Conservation (phyloP, 2,888 invertebrate species). For the Laspeyria flexula region DNA sequence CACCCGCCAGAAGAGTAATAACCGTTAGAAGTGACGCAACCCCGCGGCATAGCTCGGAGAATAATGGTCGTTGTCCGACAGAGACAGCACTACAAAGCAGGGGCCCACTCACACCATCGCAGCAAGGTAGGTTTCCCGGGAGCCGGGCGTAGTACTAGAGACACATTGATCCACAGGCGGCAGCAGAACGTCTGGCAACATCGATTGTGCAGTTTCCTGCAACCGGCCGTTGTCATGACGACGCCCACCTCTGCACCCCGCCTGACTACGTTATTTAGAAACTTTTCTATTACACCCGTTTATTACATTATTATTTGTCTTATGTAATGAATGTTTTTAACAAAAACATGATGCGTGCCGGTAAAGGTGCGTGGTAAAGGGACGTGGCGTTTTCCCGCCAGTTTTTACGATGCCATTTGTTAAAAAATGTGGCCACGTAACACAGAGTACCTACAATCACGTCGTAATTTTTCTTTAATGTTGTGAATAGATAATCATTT, state of each 20-base stretch:
- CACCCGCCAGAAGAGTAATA: slow-evolving; percentile 44
- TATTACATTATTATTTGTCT: slow-evolving; percentile 64
- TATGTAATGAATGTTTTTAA: slow-evolving; percentile 37
- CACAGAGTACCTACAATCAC: slow-evolving; percentile 14
- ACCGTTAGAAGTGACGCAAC: slow-evolving; percentile 35
- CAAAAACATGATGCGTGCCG: slow-evolving; percentile 21
- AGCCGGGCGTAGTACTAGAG: slow-evolving; percentile 85
- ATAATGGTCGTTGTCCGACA: slow-evolving; percentile 49
- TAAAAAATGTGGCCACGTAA: slow-evolving; percentile 24
- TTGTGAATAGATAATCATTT: background rate
- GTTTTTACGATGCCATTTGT: slow-evolving; percentile 28
- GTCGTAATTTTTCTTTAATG: slow-evolving; percentile 17
- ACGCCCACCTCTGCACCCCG: slow-evolving; percentile 75
- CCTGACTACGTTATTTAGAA: slow-evolving; percentile 63
- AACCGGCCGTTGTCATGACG: slow-evolving; percentile 74
- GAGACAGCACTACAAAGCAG: slow-evolving; percentile 50
- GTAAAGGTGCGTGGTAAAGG: slow-evolving; percentile 12
- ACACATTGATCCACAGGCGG: slow-evolving; percentile 84
- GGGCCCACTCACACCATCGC: slow-evolving; percentile 56
- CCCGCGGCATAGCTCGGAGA: slow-evolving; percentile 51
- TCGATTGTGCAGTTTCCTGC: slow-evolving; percentile 86
- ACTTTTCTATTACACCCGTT: slow-evolving; percentile 61
- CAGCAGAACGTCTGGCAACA: slow-evolving; percentile 79
- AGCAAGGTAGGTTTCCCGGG: slow-evolving; percentile 75
- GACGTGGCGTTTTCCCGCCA: slow-evolving; percentile 29